phyloP scores from a whole-genome alignment of 2,888 invertebrate genomes.

The Notocelia uddmanniana region DNA sequence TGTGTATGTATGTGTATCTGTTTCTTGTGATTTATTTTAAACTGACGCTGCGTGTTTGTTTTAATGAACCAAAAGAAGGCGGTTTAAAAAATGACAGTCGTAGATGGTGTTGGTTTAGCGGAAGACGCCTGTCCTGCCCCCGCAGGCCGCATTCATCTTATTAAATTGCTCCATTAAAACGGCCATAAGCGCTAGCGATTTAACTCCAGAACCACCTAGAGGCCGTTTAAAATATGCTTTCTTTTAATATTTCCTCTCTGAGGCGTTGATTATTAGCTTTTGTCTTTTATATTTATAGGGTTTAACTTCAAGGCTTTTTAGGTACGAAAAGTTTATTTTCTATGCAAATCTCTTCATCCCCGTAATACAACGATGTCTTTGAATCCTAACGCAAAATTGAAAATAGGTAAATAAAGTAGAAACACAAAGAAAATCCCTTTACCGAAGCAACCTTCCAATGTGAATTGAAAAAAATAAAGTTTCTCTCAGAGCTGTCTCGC shows the following conservation, averaged over 20 bases:
- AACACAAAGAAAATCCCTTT: conserved; percentile 28
- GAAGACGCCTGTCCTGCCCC: conserved; percentile 52
- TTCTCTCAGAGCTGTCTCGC: conserved; percentile 44
- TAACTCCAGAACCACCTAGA: conserved; percentile 52
- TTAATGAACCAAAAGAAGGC: conserved; percentile 32
- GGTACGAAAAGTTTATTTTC: background rate
- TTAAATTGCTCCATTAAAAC: conserved; percentile 73
- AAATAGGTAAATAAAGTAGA: conserved; percentile 20
- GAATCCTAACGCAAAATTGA: conserved; percentile 33
- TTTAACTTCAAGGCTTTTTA: background rate
- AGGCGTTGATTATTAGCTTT: conserved; percentile 30
- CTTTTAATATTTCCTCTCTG: conserved; percentile 46
- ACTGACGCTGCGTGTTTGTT: conserved; percentile 30
- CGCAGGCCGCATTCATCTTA: conserved; percentile 71
- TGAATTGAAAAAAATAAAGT: conserved; percentile 46
- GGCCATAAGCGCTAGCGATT: conserved; percentile 66
- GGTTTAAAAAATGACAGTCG: conserved; percentile 42
- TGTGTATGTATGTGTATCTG: no score
- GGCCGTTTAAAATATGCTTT: conserved; percentile 47
- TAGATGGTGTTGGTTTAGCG: conserved; percentile 44
- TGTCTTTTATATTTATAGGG: conserved; percentile 23
- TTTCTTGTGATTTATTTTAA: background rate
- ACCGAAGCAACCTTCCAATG: conserved; percentile 29
- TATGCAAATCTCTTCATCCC: background rate
- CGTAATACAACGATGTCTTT: background rate